Conservation (phyloP, 2,888 invertebrate genomes). For the Acanthoscelides obtectus region DNA sequence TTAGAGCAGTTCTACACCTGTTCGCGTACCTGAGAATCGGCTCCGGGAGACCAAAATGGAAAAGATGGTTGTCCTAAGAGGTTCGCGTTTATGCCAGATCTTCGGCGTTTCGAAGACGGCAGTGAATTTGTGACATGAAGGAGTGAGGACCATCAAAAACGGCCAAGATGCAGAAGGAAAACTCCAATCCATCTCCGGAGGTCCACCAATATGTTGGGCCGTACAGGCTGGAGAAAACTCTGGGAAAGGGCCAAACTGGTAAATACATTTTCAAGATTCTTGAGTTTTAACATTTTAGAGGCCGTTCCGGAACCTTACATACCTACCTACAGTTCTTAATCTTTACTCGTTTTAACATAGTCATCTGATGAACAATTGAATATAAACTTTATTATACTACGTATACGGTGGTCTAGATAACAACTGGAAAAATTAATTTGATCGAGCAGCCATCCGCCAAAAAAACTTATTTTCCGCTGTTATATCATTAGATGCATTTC, state of each 20-base stretch:
- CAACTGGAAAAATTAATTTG: too few species aligned
- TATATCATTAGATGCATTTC: too few species aligned
- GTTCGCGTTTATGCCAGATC: neutral
- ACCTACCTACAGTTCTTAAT: too few species aligned
- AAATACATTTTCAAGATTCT: constrained; percentile 29
- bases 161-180: constrained; percentile 44
- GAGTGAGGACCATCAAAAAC: constrained; percentile 1
- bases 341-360: too few species aligned
- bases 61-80: neutral
- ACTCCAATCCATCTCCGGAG: constrained; percentile 52
- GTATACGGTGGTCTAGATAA: too few species aligned
- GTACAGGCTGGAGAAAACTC: constrained; percentile 96
- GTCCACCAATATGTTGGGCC: constrained; percentile 96
- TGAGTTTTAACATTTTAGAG: neutral
- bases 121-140: constrained; percentile 22
- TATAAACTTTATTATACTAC: too few species aligned
- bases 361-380: too few species aligned
- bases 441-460: too few species aligned
- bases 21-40: neutral
- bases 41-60: neutral
- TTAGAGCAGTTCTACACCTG: constrained; percentile 4
- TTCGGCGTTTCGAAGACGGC: neutral
- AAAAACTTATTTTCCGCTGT: too few species aligned
- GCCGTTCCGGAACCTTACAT: too few species aligned
- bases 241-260: constrained; percentile 99